These are phyloP conservation scores for Heteromyza rotundicornis DNA, from an alignment of 2,888 invertebrate genomes.

Conservation along the genomic window DNA sequence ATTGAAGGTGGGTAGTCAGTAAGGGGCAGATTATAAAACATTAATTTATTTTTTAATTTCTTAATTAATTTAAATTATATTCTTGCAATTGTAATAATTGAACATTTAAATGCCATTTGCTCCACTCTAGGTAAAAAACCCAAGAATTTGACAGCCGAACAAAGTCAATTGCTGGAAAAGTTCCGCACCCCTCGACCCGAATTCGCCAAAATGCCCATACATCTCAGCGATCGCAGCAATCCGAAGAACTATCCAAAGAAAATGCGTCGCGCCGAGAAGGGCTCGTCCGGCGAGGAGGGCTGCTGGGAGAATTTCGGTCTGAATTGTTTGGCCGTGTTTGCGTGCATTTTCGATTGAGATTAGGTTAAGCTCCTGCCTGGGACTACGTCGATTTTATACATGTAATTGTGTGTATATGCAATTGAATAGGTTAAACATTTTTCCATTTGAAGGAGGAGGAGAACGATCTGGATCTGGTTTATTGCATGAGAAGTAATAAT, in stretches of 20 bases:
- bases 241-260: constrained; percentile 62
- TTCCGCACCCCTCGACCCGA: constrained; percentile 59
- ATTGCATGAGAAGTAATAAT: neutral
- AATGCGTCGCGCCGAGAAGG: constrained; percentile 57
- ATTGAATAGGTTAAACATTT: no score
- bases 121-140: constrained; percentile 50
- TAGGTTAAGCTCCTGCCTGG: no score
- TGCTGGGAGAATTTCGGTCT: constrained; percentile 60
- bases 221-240: constrained; percentile 61
- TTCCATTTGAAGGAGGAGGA: no score
- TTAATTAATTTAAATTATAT: neutral
- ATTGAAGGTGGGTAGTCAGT: constrained; percentile 48
- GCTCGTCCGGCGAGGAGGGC: constrained; percentile 50
- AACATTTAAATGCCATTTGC: no score
- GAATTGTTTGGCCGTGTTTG: constrained; percentile 60
- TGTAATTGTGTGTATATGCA: no score
- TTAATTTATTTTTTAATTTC: neutral
- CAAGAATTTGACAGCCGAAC: constrained; percentile 59
- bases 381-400: no score
- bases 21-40: neutral
- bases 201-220: constrained; percentile 61
- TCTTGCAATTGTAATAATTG: neutral
- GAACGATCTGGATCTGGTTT: no score
- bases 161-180: constrained; percentile 56
- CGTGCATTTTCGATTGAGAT: constrained; percentile 61